Conservation (phyloP, 2,797 vertebrate genomes). For the Ctenochaetus hawaiiensis region DNA sequence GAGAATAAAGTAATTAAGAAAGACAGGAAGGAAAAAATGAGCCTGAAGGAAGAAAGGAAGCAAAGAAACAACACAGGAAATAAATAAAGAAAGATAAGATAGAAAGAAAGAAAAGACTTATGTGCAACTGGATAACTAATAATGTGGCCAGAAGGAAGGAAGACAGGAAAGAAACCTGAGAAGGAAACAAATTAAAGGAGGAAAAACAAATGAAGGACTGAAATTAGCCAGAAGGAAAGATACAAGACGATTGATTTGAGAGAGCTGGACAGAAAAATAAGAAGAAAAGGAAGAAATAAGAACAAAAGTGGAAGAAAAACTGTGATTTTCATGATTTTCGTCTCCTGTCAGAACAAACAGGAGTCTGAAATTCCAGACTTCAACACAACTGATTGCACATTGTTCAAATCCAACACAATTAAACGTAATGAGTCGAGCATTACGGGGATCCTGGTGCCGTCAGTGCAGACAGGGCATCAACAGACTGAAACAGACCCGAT, state of each 20-base stretch:
- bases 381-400: constrained; percentile 40
- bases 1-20: background rate
- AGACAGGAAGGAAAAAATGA: background rate
- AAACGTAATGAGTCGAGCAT: constrained; percentile 61
- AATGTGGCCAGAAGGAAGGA: no score
- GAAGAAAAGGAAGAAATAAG: background rate
- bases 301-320: background rate
- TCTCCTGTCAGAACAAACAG: background rate
- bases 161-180: background rate
- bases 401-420: constrained; percentile 56
- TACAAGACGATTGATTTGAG: background rate
- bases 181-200: background rate
- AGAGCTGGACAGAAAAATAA: background rate
- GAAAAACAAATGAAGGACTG: background rate
- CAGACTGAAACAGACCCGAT: constrained; percentile 36
- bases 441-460: constrained; percentile 37
- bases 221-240: background rate
- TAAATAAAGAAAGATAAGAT: background rate
- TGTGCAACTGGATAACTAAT: background rate
- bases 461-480: constrained; percentile 35
- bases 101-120: background rate
- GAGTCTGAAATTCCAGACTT: constrained; percentile 51
- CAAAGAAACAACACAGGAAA: background rate
- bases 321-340: background rate
- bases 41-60: background rate